Base-by-base conservation (phyloP, 2,113 vertebrate species). In the Forbesichthys agassizii region DNA sequence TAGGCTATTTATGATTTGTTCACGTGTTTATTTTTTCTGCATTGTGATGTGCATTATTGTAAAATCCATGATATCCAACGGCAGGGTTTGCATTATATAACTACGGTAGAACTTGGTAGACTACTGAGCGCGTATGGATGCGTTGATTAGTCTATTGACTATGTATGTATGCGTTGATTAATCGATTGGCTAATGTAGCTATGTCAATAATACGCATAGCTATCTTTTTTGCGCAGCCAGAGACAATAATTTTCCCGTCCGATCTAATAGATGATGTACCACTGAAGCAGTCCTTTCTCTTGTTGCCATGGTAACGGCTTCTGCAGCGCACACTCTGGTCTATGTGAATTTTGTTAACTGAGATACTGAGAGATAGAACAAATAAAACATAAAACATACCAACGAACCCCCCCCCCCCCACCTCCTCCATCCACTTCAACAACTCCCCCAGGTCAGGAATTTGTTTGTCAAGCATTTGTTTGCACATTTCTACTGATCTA, bases 221-320 rank as follows among this genome's bases (percentile, higher is more conserved):
- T 72, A 18, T 80, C 77, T 78, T 63, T 66, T 27, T 78, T 80
- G 83, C 79, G 74, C 74, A 82, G 27, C 27, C 27, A 27, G 75
- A 81, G 61, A 74, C 63, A 77, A 72, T 63, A 67, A 79, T 87
- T 81, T 78, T 5, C 69, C 77, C 14, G 71, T 63, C 36, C 36
- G 5, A 8, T 42, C 4, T 27, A 33, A 14, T 73, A 57, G 69
- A 86, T 74, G 62, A 66, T 77, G 71, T 81, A 83, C 78, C 89
- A 90, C 86, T 79, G 82, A 89, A 92, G 88, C 91, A 85, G 92
- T 87, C 93, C 90, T 79, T 88, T 91, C 92, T 91, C 89, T 86
- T 86, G 95, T 96, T 96, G 91, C 94, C 93, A 86, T 95, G 94
- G 95, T 83, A 95, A 97, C 94, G 89, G 91, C 93, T 94, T 95